phyloP scores from a whole-genome alignment of 2,797 vertebrate species.

The Oreonectes daqikongensis region DNA sequence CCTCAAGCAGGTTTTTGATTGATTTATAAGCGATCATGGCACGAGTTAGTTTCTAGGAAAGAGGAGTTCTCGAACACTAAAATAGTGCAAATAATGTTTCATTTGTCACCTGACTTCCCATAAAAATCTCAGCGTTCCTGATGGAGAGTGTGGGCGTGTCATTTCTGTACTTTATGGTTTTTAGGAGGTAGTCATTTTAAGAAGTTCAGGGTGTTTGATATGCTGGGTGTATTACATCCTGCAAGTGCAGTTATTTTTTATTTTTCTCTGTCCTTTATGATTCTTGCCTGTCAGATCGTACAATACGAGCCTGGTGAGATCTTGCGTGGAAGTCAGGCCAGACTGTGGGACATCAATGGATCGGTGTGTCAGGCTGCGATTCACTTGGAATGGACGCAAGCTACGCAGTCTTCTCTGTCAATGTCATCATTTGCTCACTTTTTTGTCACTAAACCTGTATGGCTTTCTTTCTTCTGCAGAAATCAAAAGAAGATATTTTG shows the following conservation, averaged over 20 bases:
- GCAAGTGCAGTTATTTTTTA: neutral
- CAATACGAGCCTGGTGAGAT: neutral
- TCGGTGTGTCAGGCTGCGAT: neutral
- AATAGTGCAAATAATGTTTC: slow-evolving; percentile 59
- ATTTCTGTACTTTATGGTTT: slow-evolving; percentile 52
- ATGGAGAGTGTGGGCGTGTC: slow-evolving; percentile 51
- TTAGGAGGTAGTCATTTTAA: slow-evolving; percentile 40
- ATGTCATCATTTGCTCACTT: no score
- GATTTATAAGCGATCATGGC: slow-evolving; percentile 51
- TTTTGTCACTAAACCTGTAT: no score
- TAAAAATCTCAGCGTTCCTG: slow-evolving; percentile 55
- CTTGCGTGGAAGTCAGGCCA: neutral
- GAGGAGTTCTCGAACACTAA: slow-evolving; percentile 51
- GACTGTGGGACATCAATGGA: neutral
- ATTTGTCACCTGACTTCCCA: slow-evolving; percentile 55
- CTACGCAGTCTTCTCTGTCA: no score
- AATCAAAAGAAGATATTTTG: no score
- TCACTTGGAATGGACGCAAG: no score
- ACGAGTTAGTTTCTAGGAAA: slow-evolving; percentile 49
- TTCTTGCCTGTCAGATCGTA: neutral
- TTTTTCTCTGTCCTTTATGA: neutral
- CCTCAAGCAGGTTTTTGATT: slow-evolving; percentile 34
- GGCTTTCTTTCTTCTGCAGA: no score
- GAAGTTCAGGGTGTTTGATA: slow-evolving; percentile 11
- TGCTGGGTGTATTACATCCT: neutral